Base-by-base conservation (phyloP, 2,113 vertebrate species). In the Paedocypris sp. region DNA sequence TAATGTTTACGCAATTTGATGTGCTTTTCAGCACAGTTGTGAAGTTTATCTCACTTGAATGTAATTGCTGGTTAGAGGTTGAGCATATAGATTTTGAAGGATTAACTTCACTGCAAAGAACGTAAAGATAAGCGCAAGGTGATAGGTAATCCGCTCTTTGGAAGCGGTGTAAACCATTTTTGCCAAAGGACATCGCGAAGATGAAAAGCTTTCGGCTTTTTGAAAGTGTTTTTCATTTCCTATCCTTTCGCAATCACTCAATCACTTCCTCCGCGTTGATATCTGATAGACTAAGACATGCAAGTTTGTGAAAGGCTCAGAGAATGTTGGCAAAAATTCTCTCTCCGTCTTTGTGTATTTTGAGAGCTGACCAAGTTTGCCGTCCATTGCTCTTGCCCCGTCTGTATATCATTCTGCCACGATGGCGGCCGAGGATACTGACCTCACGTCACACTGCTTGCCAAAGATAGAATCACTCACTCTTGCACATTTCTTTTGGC, bases 191-290 rank as follows among this genome's bases (percentile, higher is more conserved):
- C 59, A 67, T 60, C 49, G 61, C 62, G 64, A 66, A 15, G 32
- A 38, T 58, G 48, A 58, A 67, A 79, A 67, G 51, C 66, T 64
- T 35, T 36, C 9, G 49, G 50, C 61, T 51, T 19, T 73, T 68
- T 68, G 43, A 76, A 74, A 64, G 43, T 50, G 54, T 67, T 49
- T 72, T 70, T 67, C 64, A 64, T 73, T 46, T 39, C 19, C 29
- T 22, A 18, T 52, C 29, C 49, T 7, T 50, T 16, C 22, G 11
- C 25, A 68, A 65, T 69, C 58, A 25, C 52, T 74, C 48, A 67
- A 73, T 69, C 67, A 57, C 13, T 25, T 43, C 43, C 28, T 62
- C 32, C 63, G 38, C 3, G 56, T 41, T 46, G 70, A 73, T 65
- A 70, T 75, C 56, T 13, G 41, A 26, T 46, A 59, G 33, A 39